Base-by-base conservation (phyloP, 2,797 vertebrate species). In the Steatocranus sp. region DNA sequence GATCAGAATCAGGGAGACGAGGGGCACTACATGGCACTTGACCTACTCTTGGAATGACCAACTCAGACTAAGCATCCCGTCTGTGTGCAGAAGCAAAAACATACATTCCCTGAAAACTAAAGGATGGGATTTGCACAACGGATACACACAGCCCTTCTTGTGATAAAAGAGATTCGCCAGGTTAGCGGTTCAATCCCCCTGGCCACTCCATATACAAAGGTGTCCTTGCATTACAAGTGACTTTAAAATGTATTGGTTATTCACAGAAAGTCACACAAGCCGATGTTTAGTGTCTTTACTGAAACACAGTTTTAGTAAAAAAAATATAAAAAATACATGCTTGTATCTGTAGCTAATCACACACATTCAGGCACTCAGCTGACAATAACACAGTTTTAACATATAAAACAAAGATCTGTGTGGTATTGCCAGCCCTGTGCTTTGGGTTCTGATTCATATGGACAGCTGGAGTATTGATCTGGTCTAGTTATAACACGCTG, bases 11-110 rank as follows among this genome's bases (percentile, higher is more conserved):
- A 43, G 53, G 1, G 5, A 51, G 11, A 77, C 70, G 23, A 25
- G 18, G 15, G 12, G 46, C 30, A 54, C 17, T 30, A n/a, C 36
- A 77, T 58, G 54, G 58, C 14, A 4, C 75, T 79, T 63, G 32
- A 81, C 49, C 23, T 20, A 46, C 49, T 74, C 82, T 43, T 51
- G 20, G 7, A 48, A 75, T 51, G 68, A 77, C 68, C 25, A 49
- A 54, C n/a, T 74, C 74, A 56, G 12, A 38, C 20, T 48, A 30
- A 30, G 25, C 17, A 32, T 25, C 68, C 68, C 5, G 25, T 73
- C 7, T 73, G 10, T 48, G 9, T 73, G 68, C 17, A 12, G 43
- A 8, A 73, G 68, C 68, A 73, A 30, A 73, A 73, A 48, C 11
- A 10, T 48, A 48, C 68, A 73, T 48, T 73, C 25, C 30, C 18